Conservation (phyloP, 2,888 invertebrate genomes). For the Rhagonycha fulva region DNA sequence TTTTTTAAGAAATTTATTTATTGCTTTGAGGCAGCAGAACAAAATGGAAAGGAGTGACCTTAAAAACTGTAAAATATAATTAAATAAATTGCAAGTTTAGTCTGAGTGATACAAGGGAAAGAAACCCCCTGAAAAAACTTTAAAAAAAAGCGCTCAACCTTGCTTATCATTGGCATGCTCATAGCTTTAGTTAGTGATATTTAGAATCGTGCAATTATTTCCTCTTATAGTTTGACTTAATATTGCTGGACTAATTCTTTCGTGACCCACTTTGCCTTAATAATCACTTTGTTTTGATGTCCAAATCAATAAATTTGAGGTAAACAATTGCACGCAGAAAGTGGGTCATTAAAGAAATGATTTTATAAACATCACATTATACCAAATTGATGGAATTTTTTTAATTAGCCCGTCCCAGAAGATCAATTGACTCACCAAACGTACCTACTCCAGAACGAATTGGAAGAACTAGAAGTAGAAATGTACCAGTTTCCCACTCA, state of each 20-base stretch:
- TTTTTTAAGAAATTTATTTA: no score
- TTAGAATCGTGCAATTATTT: neutral
- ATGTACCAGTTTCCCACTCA: constrained; percentile 85
- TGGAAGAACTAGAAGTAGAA: constrained; percentile 64
- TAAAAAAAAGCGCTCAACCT: no score
- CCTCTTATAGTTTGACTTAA: neutral
- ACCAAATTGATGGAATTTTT: neutral
- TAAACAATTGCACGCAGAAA: neutral
- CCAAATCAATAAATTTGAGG: neutral
- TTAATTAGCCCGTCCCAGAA: constrained; percentile 67
- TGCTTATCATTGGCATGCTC: no score
- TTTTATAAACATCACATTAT: neutral
- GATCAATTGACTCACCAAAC: constrained; percentile 59
- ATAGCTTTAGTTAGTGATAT: no score
- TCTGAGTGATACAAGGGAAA: no score
- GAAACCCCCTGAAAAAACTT: no score
- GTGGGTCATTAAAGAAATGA: constrained; percentile 7
- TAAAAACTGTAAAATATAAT: no score
- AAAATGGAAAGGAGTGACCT: no score
- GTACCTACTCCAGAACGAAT: constrained; percentile 66
- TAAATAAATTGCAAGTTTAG: no score
- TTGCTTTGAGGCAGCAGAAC: no score
- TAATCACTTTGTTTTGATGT: neutral
- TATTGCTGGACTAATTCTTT: neutral
- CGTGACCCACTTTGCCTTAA: constrained; percentile 6